A percentile compares a stretch with the other conserved stretches of the same genome.
These are phyloP conservation scores for Antechinus flavipes DNA, from an alignment of 2,113 vertebrate genomes.

Conservation along the genomic window DNA sequence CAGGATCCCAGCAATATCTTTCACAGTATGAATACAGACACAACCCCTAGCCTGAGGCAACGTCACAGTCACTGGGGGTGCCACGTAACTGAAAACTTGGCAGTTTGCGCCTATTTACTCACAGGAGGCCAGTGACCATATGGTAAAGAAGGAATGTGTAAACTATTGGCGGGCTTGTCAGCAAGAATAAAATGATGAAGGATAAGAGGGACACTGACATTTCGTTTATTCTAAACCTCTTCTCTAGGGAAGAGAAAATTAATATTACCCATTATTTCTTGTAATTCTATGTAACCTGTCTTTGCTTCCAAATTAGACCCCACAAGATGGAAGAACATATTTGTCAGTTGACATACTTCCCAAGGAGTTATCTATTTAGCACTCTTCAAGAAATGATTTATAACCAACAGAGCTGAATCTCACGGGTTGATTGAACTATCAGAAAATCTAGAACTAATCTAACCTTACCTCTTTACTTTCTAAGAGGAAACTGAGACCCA, in stretches of 20 bases:
- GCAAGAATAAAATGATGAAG: constrained; percentile 42
- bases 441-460: not conserved
- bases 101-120: not conserved
- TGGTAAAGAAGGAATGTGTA: not conserved
- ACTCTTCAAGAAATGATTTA: constrained; percentile 44
- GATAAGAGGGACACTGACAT: constrained; percentile 46
- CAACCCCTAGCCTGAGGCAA: not conserved
- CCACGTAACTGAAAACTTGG: not conserved
- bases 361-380: constrained; percentile 24
- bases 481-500: not conserved
- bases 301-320: constrained; percentile 19
- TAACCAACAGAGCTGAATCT: not conserved
- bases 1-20: not conserved
- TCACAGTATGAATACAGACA: constrained; percentile 2
- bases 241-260: not conserved
- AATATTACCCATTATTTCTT: constrained; percentile 5
- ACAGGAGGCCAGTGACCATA: constrained; percentile 1
- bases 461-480: not conserved
- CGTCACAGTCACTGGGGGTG: not conserved
- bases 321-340: not conserved
- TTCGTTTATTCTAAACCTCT: constrained; percentile 25
- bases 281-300: not conserved
- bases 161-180: not conserved
- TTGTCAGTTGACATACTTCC: constrained; percentile 7
- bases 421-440: constrained; percentile 4